phyloP scores from a whole-genome alignment of 2,888 invertebrate species.

The Leptopilina syphax region DNA sequence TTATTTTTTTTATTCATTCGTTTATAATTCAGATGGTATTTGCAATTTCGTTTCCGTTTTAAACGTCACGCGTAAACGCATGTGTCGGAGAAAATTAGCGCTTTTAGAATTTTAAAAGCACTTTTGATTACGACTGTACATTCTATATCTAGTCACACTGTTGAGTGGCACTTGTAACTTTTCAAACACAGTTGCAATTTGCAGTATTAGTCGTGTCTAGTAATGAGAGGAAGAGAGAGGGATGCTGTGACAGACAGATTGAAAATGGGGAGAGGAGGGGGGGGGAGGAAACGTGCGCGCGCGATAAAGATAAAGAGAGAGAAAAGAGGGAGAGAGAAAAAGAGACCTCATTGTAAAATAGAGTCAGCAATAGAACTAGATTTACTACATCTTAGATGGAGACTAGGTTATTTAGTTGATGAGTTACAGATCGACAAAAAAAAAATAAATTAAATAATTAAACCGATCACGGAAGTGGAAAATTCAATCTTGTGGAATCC shows the following conservation, averaged over 20 bases:
- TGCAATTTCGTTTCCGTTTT: slow-evolving; percentile 2
- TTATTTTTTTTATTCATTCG: neutral
- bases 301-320: slow-evolving; percentile 8
- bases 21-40: neutral
- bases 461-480: slow-evolving; percentile 23
- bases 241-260: slow-evolving; percentile 1
- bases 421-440: neutral
- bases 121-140: slow-evolving; percentile 14
- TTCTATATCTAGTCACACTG: slow-evolving; percentile 45
- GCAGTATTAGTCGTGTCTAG: slow-evolving; percentile 22
- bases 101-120: neutral
- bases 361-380: slow-evolving; percentile 40
- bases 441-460: neutral
- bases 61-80: neutral
- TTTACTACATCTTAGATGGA: neutral
- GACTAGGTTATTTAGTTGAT: slow-evolving; percentile 26
- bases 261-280: neutral
- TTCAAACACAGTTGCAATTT: slow-evolving; percentile 56
- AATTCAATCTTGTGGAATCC: neutral
- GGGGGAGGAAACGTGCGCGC: neutral
- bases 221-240: slow-evolving; percentile 2
- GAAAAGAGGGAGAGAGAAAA: slow-evolving; percentile 16
- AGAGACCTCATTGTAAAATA: slow-evolving; percentile 4
- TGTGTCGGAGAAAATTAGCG: slow-evolving; percentile 11
- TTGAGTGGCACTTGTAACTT: slow-evolving; percentile 55